Conservation (phyloP, 2,113 vertebrate genomes). For the Suricata suricatta region DNA sequence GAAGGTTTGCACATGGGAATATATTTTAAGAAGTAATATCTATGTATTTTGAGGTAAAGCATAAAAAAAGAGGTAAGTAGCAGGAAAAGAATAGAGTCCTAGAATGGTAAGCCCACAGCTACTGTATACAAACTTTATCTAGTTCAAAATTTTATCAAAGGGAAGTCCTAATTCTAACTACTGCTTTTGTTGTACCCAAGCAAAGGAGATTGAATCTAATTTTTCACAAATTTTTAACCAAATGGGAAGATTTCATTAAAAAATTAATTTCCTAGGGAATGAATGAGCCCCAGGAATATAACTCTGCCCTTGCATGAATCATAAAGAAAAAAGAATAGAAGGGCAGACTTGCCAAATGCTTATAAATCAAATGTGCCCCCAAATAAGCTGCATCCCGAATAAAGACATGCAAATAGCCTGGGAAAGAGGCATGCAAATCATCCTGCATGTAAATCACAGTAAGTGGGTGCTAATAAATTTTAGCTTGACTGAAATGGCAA, state of each 20-base stretch:
- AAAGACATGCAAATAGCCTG: constrained; percentile 83
- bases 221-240: constrained; percentile 55
- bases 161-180: not conserved
- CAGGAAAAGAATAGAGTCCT: not conserved
- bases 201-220: constrained; percentile 52
- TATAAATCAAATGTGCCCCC: constrained; percentile 82
- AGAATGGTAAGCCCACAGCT: not conserved
- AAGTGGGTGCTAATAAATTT: constrained; percentile 85
- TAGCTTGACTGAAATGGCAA: constrained; percentile 82
- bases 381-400: constrained; percentile 83
- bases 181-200: constrained; percentile 37
- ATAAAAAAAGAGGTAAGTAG: not conserved
- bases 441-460: constrained; percentile 83
- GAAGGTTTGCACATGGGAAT: not conserved
- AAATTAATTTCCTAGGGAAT: constrained; percentile 52
- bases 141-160: not conserved
- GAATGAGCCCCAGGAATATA: constrained; percentile 56
- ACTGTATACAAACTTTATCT: not conserved
- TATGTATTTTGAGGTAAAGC: not conserved
- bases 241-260: constrained; percentile 65
- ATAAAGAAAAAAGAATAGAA: constrained; percentile 82
- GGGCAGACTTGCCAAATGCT: constrained; percentile 76
- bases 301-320: constrained; percentile 78
- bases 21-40: not conserved
- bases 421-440: constrained; percentile 82